Percentiles rank a stretch among this genome's conserved stretches.
Evolutionary conservation across 2,888 invertebrate species (phyloP).

Genomic region (Mellilla xanthometata): DNA sequence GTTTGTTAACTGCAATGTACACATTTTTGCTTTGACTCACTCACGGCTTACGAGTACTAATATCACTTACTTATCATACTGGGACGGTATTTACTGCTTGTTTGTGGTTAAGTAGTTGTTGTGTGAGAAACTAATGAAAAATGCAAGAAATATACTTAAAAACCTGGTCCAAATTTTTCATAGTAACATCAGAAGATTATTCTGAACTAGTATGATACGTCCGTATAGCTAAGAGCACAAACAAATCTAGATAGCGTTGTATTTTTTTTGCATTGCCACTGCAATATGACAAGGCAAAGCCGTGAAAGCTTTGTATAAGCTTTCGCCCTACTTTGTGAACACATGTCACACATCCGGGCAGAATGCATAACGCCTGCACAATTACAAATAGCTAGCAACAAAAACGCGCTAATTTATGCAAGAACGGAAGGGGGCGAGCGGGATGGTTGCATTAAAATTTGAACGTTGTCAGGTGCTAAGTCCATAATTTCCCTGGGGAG

Average conservation of each 20-base stretch:
- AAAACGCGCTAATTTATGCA: conserved; percentile 73
- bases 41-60: too few relatives aligned
- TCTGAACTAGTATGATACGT: too few relatives aligned
- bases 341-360: conserved; percentile 21
- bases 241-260: not conserved
- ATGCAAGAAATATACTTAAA: too few relatives aligned
- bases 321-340: conserved; percentile 23
- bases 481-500: conserved; percentile 80
- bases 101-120: too few relatives aligned
- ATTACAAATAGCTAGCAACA: conserved; percentile 48
- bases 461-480: conserved; percentile 80
- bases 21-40: too few relatives aligned
- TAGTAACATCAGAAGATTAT: too few relatives aligned
- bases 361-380: conserved; percentile 36
- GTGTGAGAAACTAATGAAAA: too few relatives aligned
- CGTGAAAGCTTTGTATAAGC: conserved; percentile 1
- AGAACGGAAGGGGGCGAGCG: conserved; percentile 52
- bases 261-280: conserved; percentile 3
- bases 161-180: too few relatives aligned
- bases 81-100: too few relatives aligned
- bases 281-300: conserved; percentile 9
- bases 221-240: not conserved
- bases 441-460: conserved; percentile 75
- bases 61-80: too few relatives aligned
- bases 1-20: too few relatives aligned